Conservation (phyloP, 2,113 vertebrate genomes). For the Maccullochella peelii region DNA sequence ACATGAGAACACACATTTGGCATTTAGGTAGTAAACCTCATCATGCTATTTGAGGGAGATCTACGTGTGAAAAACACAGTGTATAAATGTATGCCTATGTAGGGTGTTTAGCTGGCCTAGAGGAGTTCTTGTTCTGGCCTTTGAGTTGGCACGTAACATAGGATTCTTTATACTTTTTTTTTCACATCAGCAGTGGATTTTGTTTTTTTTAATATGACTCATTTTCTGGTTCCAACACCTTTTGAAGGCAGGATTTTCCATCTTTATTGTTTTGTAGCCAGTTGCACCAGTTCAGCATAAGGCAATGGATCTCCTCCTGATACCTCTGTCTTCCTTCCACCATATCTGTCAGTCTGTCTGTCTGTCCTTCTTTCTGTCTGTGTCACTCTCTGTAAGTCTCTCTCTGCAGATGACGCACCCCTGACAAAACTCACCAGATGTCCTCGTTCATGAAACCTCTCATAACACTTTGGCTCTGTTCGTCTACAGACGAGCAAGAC, state of each 20-base stretch:
- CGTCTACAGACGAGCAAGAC: constrained; percentile 19
- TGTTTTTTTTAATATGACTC: neutral
- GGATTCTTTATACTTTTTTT: neutral
- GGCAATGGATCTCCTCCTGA: neutral
- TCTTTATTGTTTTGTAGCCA: neutral
- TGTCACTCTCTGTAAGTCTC: no score
- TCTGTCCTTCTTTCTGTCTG: constrained; percentile 3
- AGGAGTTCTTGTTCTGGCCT: neutral
- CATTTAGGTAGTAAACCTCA: neutral
- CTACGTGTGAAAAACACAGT: neutral
- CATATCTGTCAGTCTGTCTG: neutral
- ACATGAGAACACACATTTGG: constrained; percentile 14
- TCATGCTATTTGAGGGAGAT: neutral
- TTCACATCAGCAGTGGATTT: neutral
- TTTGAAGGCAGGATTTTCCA: neutral
- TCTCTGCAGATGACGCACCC: constrained; percentile 30
- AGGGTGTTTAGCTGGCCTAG: neutral
- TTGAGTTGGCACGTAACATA: neutral
- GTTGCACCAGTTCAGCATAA: neutral
- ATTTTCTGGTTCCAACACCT: neutral
- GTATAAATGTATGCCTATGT: neutral
- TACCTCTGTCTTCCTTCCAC: constrained; percentile 9
- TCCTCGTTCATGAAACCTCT: constrained; percentile 42
- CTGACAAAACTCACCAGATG: constrained; percentile 56
- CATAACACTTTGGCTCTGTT: constrained; percentile 35